Conservation (phyloP, 1,140 invertebrate species). For the Drosophila navojoa region DNA sequence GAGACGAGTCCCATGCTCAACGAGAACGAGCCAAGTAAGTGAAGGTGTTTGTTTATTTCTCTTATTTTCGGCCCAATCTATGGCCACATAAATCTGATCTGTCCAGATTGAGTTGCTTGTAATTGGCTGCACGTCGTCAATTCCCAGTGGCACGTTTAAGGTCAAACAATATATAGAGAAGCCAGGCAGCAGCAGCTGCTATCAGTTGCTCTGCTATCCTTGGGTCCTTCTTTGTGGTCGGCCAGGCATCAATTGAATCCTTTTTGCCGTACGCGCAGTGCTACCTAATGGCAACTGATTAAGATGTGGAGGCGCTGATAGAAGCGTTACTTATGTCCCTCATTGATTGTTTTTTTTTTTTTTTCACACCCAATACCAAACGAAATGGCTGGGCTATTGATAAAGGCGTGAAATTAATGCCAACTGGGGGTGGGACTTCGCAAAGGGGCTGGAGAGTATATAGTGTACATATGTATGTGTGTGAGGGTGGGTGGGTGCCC, state of each 20-base stretch:
- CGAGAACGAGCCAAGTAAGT: slow-evolving; percentile 83
- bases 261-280: slow-evolving; percentile 34
- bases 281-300: slow-evolving; percentile 72
- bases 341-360: slow-evolving; percentile 65
- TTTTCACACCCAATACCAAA: slow-evolving; percentile 5
- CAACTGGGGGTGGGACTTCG: not conserved
- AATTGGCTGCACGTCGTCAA: slow-evolving; percentile 70
- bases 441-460: not conserved
- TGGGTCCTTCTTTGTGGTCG: slow-evolving; percentile 61
- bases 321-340: slow-evolving; percentile 68
- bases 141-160: slow-evolving; percentile 67
- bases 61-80: slow-evolving; percentile 45
- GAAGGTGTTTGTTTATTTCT: slow-evolving; percentile 4
- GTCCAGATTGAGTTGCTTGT: slow-evolving; percentile 65
- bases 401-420: slow-evolving; percentile 33
- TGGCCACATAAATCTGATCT: slow-evolving; percentile 65
- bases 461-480: too few species aligned
- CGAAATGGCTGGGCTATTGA: slow-evolving; percentile 17
- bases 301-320: slow-evolving; percentile 63
- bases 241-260: slow-evolving; percentile 75
- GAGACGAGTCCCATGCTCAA: slow-evolving; percentile 84
- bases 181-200: not conserved
- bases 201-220: too few species aligned
- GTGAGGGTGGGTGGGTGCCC: not conserved
- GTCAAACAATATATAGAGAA: slow-evolving; percentile 6